These are phyloP conservation scores for Camelus dromedarius DNA, from an alignment of 2,113 vertebrate genomes.

Conservation along the genomic window DNA sequence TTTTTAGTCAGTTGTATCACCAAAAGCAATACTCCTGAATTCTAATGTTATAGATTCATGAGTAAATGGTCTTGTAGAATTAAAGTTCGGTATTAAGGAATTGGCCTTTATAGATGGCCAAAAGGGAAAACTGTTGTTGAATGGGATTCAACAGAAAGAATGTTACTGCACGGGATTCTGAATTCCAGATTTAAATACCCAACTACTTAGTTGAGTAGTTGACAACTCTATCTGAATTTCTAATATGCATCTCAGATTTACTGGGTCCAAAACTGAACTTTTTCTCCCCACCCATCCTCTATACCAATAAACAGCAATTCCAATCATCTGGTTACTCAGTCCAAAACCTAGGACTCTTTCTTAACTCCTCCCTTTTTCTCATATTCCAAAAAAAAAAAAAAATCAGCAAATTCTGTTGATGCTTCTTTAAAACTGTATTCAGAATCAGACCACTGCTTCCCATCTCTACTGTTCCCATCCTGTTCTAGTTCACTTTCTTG, in stretches of 20 bases:
- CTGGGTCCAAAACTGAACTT: neutral
- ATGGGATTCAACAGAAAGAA: neutral
- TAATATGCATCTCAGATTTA: neutral
- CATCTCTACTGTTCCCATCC: neutral
- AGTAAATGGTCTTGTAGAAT: slow-evolving; percentile 9
- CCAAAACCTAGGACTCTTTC: neutral
- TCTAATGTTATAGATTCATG: neutral
- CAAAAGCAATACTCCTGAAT: neutral
- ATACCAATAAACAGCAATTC: neutral
- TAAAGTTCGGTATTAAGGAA: neutral
- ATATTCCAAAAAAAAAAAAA: neutral
- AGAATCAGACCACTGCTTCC: neutral
- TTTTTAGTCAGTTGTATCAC: neutral
- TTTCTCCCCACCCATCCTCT: neutral
- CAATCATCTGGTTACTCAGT: neutral
- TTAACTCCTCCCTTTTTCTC: neutral
- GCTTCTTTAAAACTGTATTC: neutral
- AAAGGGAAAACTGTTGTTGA: neutral
- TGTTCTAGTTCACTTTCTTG: neutral
- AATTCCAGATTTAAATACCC: neutral
- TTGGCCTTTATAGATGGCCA: neutral
- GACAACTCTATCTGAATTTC: neutral
- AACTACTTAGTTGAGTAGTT: neutral
- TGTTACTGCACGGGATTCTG: neutral
- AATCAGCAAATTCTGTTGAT: neutral